Base-by-base conservation (phyloP, 1,140 invertebrate genomes). In the Ooceraea biroi region DNA sequence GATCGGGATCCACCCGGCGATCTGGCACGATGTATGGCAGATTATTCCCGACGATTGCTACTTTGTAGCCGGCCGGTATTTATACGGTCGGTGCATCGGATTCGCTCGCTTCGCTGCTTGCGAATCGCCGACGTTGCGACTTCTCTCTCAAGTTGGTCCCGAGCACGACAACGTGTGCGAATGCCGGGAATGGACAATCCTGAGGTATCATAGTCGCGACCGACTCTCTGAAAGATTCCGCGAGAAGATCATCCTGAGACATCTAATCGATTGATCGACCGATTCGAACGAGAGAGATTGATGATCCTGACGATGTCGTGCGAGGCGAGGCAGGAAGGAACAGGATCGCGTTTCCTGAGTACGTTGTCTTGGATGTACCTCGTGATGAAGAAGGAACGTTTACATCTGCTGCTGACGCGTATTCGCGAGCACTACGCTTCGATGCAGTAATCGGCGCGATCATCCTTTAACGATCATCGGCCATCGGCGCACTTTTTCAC, bases 1-100 rank as follows among this genome's bases (percentile, higher is more conserved):
- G 36, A 36, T 7, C 36, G 36, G 36, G 36, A 36, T 46, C 41
- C 19, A 1, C 19, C 46, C 36, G 61, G 17, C 48, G 19, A 66
- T 66, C 19, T 22, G 44, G 0, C 66, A n/a, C 50, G 76, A 80
- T 71, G 44, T 71, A 80, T 80, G 65, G 65, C 52, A 30, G 8
- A 58, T 80, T 44, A 50, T 69, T 57, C n/a, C 48, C 76, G 46
- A 25, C 76, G 63, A 68, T 78, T 44, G 76, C 63, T 69, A 69
- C 63, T 69, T 78, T 69, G 76, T 68, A 55, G 61, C 48, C 46
- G 36, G n/a, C 14, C n/a, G n/a, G 11, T 44, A 44, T 69, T 69
- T 78, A 69, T 78, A 1, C n/a, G 3, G 48, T 12, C 17, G n/a
- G 19, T 60, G 27, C 30, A 66, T 77, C 46, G 12, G 30, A 58